These are phyloP conservation scores for Hypotaenidia philippensis DNA, from an alignment of 2,797 vertebrate genomes.

Conservation along the genomic window DNA sequence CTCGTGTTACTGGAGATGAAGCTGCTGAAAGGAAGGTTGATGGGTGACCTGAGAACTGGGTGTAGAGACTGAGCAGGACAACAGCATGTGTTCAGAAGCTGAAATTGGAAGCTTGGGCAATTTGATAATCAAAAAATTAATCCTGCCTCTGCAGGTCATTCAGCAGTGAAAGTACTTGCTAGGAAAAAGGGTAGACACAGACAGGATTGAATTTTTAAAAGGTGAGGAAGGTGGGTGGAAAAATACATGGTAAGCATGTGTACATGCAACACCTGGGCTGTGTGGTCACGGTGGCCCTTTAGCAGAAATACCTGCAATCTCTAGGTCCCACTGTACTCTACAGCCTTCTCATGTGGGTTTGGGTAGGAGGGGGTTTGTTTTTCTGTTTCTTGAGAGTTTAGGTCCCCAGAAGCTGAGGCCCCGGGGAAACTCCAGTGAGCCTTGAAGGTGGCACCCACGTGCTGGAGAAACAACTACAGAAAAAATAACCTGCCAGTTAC, in stretches of 20 bases:
- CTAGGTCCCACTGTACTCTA: background rate
- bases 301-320: background rate
- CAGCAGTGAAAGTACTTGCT: background rate
- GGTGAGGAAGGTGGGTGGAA: background rate
- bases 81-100: conserved; percentile 19
- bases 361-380: background rate
- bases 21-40: conserved; percentile 50
- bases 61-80: conserved; percentile 38
- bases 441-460: background rate
- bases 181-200: background rate
- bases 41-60: conserved; percentile 44
- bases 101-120: conserved; percentile 53
- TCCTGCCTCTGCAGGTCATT: conserved; percentile 50
- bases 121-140: conserved; percentile 35
- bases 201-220: background rate
- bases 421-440: background rate
- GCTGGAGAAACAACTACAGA: background rate
- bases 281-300: background rate
- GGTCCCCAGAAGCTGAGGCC: background rate
- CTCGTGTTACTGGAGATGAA: conserved; percentile 43
- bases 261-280: background rate
- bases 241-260: background rate
- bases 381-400: background rate
- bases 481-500: background rate
- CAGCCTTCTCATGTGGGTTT: background rate